A percentile compares a stretch with the other conserved stretches of the same genome.
These are phyloP conservation scores for Drosophila putrida DNA, from an alignment of 2,888 invertebrate genomes.

Conservation along the genomic window DNA sequence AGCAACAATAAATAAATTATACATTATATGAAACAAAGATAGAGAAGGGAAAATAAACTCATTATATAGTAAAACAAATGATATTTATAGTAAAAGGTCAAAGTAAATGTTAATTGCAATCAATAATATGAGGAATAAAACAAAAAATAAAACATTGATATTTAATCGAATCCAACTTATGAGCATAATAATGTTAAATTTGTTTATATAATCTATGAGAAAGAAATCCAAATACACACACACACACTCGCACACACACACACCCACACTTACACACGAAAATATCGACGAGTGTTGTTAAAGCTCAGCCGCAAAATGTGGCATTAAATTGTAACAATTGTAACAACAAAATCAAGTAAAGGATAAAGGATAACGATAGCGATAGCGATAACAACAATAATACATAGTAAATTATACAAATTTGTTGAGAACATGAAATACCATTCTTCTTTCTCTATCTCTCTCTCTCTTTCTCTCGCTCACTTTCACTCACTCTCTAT, in stretches of 20 bases:
- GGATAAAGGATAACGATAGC: too few species aligned
- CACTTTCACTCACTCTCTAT: slow-evolving; percentile 18
- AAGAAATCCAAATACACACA: slow-evolving; percentile 16
- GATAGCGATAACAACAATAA: slow-evolving; percentile 19
- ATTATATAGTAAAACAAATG: slow-evolving; percentile 35
- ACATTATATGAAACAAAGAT: slow-evolving; percentile 10
- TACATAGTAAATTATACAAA: slow-evolving; percentile 52
- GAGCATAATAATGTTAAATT: slow-evolving; percentile 77
- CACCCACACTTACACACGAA: slow-evolving; percentile 2
- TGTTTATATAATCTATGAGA: slow-evolving; percentile 84
- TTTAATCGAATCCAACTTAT: slow-evolving; percentile 46
- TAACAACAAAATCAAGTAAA: slow-evolving; percentile 16
- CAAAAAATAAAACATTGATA: slow-evolving; percentile 27
- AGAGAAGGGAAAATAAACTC: slow-evolving; percentile 16
- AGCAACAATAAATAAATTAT: slow-evolving; percentile 25
- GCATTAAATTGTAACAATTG: slow-evolving; percentile 34
- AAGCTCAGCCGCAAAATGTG: slow-evolving; percentile 63
- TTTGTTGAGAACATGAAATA: slow-evolving; percentile 47
- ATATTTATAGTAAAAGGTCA: slow-evolving; percentile 38
- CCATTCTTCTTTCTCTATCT: slow-evolving; percentile 7
- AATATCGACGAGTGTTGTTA: slow-evolving; percentile 70
- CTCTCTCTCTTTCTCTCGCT: slow-evolving; percentile 10
- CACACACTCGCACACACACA: slow-evolving; percentile 8
- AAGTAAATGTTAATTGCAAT: slow-evolving; percentile 49
- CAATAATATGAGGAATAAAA: slow-evolving; percentile 31